Evolutionary conservation across 1,140 invertebrate genomes (phyloP), one percentile per base, ranked within the genome.

Genomic region (Drosophila pseudoananassae): DNA sequence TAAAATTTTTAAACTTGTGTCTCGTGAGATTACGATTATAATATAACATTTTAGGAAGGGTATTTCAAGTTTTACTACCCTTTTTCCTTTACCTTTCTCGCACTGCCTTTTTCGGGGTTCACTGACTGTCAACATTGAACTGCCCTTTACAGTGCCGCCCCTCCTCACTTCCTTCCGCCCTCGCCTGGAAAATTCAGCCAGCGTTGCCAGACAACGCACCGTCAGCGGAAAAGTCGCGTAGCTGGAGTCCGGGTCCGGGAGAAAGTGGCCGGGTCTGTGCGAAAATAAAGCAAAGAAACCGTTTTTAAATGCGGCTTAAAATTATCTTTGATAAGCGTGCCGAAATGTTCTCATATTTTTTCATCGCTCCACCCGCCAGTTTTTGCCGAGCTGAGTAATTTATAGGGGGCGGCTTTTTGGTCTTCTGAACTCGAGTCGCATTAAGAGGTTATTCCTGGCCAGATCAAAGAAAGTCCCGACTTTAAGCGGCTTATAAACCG

Each of bases 231-330:
- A 82, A 59, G 29, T 49, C 63, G 63, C 76, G 53, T 55, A 47
- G 78, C 66, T 27, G 56, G 57, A 14, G 25, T 27, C 25, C 25
- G 5, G 25, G 25, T 27, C 25, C 25, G 25, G 10, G 33, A 29
- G 29, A 58, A 57, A 38, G 50, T 40, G 54, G 10, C 60, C 23
- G 14, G 40, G 15, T 10, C 36, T 38, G 31, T 29, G 45, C 46
- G 31, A 75, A 70, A 69, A 69, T 53, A 75, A 63, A 76, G 69
- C 63, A 82, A 81, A 75, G 78, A 87, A 87, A 87, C 84, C 60
- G 79, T 84, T 84, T 83, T 83, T 70, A 83, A 84, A 83, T 83
- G 79, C 79, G 79, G 80, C 79, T 83, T 83, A 83, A 83, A 83
- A 83, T 83, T 78, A 83, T 83, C 75, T 83, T 83, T 83, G 79